Evolutionary conservation across 53 echinoderm and acorn worm genomes (phyloP).

Genomic region (Paracentrotus lividus): DNA sequence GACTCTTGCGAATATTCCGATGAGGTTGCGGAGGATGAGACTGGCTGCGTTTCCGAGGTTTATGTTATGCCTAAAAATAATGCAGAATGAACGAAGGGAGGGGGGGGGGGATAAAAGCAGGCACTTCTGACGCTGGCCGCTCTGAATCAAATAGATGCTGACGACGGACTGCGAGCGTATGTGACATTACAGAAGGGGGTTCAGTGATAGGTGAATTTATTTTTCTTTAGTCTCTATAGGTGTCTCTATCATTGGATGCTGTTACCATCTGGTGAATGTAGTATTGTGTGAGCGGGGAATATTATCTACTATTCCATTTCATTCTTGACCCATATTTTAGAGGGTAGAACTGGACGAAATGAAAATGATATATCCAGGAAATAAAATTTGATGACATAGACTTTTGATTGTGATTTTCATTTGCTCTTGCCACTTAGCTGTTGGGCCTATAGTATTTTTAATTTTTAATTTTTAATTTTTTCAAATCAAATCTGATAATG

Average conservation of each 20-base stretch:
- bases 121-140: slow-evolving; percentile 7
- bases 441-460: too few relatives aligned
- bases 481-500: too few relatives aligned
- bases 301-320: background rate
- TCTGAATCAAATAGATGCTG: too few relatives aligned
- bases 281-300: background rate
- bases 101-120: background rate
- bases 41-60: slow-evolving; percentile 5
- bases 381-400: background rate
- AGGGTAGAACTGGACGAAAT: background rate
- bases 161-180: background rate
- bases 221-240: background rate
- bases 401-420: too few relatives aligned
- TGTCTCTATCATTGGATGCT: background rate
- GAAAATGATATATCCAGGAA: background rate
- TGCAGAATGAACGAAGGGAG: slow-evolving; percentile 41
- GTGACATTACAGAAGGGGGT: slow-evolving; percentile 22
- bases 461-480: too few relatives aligned
- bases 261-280: background rate
- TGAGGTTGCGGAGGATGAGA: slow-evolving; percentile 42
- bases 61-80: slow-evolving; percentile 64
- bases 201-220: slow-evolving; percentile 40
- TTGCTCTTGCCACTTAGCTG: too few relatives aligned
- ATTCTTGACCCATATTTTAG: slow-evolving; percentile 9
- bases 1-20: slow-evolving; percentile 63